Evolutionary conservation across 2,113 vertebrate species (phyloP), one percentile per base, ranked within the genome.

Genomic region (Seriola quinqueradiata): DNA sequence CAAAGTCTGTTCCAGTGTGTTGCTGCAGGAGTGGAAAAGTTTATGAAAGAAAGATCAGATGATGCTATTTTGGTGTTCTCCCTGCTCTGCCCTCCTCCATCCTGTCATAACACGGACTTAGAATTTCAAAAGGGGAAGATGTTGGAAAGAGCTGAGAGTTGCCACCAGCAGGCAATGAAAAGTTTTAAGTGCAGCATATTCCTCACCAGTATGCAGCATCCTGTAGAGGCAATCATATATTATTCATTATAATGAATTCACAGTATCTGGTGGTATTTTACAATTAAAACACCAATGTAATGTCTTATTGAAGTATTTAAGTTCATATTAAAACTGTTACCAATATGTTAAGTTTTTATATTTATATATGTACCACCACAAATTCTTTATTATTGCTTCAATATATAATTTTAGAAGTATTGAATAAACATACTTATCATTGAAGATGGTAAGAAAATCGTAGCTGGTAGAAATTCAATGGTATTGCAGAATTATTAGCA

Each of bases 21-120:
- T 82, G 86, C 89, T 88, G 86, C 89, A 82, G 80, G 85, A 87
- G 75, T 88, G 86, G 89, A 93, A 94, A 91, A 76, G 81, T 90
- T 93, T 84, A 86, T 87, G 79, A 93, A 93, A 92, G 83, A 82
- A 84, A 81, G 82, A 88, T 92, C 82, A 83, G 87, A 93, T 90
- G 70, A 77, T 90, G 66, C 88, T 92, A 85, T 93, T 92, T 92
- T 79, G 79, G 87, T 87, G 81, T 75, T 73, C 63, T 81, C 84
- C 34, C 70, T 38, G 79, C 82, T 57, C 70, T 84, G 63, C 86
- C 87, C 64, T 72, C 69, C 55, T 84, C 75, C 63, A 61, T 83
- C 77, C 83, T 84, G 76, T 85, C 84, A 83, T 84, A 90, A 88
- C 55, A 70, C 42, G 3, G 77, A 87, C 77, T 88, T 88, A 79